These are phyloP conservation scores for Cataglyphis livida DNA, from an alignment of 2,888 invertebrate genomes.

Conservation along the genomic window DNA sequence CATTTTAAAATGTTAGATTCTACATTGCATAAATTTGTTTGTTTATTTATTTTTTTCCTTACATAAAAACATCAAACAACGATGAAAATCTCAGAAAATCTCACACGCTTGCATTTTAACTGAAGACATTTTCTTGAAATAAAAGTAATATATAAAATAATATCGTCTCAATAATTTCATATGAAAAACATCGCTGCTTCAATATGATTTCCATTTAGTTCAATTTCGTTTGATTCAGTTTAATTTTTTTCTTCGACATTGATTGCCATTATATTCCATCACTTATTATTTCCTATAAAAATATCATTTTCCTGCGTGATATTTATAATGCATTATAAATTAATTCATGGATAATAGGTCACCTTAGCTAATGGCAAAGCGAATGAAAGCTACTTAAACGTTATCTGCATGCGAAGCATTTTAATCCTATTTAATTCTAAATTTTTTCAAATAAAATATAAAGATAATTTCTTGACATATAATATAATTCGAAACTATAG, in stretches of 20 bases:
- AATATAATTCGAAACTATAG: slow-evolving; percentile 15
- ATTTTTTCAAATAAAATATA: slow-evolving; percentile 2
- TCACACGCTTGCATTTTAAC: not conserved
- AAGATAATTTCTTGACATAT: not conserved
- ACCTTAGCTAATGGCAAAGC: slow-evolving; percentile 11
- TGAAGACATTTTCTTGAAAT: not conserved
- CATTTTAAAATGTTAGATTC: not conserved
- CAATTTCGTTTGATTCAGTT: not conserved
- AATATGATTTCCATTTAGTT: not conserved
- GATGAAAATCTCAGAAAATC: not conserved
- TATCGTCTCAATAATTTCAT: not conserved
- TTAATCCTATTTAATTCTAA: not conserved
- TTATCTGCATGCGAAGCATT: not conserved
- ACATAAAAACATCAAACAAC: not conserved
- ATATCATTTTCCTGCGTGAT: slow-evolving; percentile 31
- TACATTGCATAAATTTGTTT: not conserved
- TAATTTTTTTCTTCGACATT: not conserved
- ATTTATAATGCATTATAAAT: slow-evolving; percentile 30
- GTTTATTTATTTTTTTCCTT: not conserved
- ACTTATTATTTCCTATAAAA: slow-evolving; percentile 31
- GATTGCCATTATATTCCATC: not conserved
- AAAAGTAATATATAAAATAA: slow-evolving; percentile 4
- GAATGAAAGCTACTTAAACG: slow-evolving; percentile 18
- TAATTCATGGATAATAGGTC: slow-evolving; percentile 14
- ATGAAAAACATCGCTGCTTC: not conserved